Percentiles rank a stretch among this genome's conserved stretches.
These are phyloP conservation scores for Hyperoplus lanceolatus DNA, from an alignment of 2,797 vertebrate genomes.

Conservation along the genomic window DNA sequence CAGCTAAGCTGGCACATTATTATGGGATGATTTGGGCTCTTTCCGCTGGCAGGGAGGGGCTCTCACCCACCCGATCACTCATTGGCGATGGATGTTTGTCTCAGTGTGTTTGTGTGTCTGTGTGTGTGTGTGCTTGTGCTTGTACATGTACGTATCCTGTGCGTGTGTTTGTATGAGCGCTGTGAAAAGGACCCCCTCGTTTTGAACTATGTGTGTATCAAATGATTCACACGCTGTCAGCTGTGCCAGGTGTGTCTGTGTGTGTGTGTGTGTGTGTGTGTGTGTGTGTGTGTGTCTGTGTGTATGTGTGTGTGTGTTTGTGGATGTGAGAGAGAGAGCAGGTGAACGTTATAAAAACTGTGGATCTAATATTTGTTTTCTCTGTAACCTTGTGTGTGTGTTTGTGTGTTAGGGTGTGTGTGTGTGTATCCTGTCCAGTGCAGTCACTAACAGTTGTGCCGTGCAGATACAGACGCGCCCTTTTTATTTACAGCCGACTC, in stretches of 20 bases:
- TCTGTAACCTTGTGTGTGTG: constrained; percentile 37
- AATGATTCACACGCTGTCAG: constrained; percentile 46
- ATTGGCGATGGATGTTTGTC: constrained; percentile 70
- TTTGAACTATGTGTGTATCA: constrained; percentile 62
- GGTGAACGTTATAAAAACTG: constrained; percentile 84
- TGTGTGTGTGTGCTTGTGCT: constrained; percentile 56
- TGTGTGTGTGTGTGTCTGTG: constrained; percentile 32
- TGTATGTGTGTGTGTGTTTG: constrained; percentile 50
- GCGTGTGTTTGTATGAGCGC: constrained; percentile 59
- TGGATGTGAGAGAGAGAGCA: constrained; percentile 52
- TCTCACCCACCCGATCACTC: constrained; percentile 78
- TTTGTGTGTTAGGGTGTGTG: constrained; percentile 22
- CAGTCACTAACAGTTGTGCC: constrained; percentile 83
- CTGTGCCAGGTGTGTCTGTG: constrained; percentile 60
- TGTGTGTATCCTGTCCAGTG: constrained; percentile 77
- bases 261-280: constrained; percentile 34
- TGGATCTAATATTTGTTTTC: constrained; percentile 83
- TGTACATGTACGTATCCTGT: constrained; percentile 42
- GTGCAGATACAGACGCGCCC: constrained; percentile 62
- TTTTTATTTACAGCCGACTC: constrained; percentile 77
- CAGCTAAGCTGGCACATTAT: constrained; percentile 80
- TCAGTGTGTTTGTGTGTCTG: constrained; percentile 49
- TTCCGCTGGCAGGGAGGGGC: constrained; percentile 87
- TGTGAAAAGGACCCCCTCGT: constrained; percentile 59
- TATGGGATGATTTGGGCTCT: constrained; percentile 79